Evolutionary conservation across 2,797 vertebrate species (phyloP), one percentile per base, ranked within the genome.

Genomic region (Neosalanx taihuensis): DNA sequence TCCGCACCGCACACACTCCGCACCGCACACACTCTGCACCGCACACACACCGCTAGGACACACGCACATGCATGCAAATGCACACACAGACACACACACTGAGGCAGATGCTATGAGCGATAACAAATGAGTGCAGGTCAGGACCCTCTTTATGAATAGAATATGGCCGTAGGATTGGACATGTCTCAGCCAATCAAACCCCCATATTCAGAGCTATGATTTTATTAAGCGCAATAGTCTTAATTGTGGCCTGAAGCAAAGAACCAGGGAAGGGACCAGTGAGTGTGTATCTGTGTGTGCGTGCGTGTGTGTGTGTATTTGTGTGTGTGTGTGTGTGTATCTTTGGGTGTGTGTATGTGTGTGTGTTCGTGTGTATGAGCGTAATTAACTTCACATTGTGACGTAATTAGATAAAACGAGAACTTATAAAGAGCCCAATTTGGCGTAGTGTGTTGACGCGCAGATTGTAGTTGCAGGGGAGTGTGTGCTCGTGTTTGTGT

Each of bases 111-210:
- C 87, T 87, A 71, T 81, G 78, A 79, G 88, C 83, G 63, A 83
- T 87, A 89, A 41, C 37, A 41, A 41, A 88, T 89, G 74, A 81
- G 76, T 41, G 30, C 73, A 87, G 86, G 85, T 89, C 83, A 79
- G 78, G 79, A 79, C 79, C 81, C 73, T 74, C 70, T 86, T 86
- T 84, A 88, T 86, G 84, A 88, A 84, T 83, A 81, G 72, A 88
- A 84, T 86, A 70, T 86, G 77, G 82, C 89, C 75, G 26, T 71
- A 3, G 86, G 89, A 86, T 78, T 79, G 73, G 73, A 85, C 69
- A 7, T 78, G 87, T 88, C 87, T 84, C 72, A 76, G 86, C 84
- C 87, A 89, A 90, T 90, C 84, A 81, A 69, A 87, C 71, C 66
- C 62, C 20, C 72, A 72, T 64, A 73, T 84, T 81, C 70, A 80